These are phyloP conservation scores for Camponotus fellah DNA, from an alignment of 2,888 invertebrate species.

Conservation along the genomic window DNA sequence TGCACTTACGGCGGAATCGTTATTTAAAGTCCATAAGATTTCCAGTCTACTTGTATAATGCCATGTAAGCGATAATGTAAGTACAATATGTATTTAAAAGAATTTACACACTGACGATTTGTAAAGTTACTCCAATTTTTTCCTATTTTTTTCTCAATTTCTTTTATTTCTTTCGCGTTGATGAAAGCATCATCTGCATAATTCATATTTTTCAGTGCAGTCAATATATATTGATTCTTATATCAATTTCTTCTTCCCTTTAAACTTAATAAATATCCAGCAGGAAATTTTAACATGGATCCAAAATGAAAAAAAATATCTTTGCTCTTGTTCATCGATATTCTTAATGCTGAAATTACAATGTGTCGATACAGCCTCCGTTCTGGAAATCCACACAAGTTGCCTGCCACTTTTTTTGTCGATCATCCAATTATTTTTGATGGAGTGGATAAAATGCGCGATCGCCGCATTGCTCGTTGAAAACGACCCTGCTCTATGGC, in stretches of 20 bases:
- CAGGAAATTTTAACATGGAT: conserved; percentile 26
- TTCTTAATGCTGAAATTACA: conserved; percentile 56
- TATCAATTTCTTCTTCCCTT: not conserved
- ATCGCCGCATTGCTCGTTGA: conserved; percentile 17
- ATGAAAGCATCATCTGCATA: not conserved
- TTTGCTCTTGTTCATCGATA: conserved; percentile 51
- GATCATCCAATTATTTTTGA: conserved; percentile 44
- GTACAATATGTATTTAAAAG: not conserved
- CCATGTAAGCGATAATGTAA: conserved; percentile 23
- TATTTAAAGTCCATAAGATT: conserved; percentile 68
- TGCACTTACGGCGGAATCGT: conserved; percentile 57
- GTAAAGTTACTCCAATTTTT: not conserved
- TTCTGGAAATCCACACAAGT: conserved; percentile 34
- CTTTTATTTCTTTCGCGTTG: not conserved
- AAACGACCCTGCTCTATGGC: conserved; percentile 15
- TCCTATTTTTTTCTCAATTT: not conserved
- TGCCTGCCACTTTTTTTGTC: conserved; percentile 7
- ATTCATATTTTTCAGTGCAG: not conserved
- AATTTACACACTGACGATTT: not conserved
- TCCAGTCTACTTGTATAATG: conserved; percentile 39
- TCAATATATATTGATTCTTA: not conserved
- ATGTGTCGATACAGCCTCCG: not conserved
- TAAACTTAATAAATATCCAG: not conserved
- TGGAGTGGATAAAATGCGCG: conserved; percentile 35
- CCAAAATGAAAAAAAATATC: conserved; percentile 55